Evolutionary conservation across 2,113 vertebrate species (phyloP).

Genomic region (Trematomus loennbergii): DNA sequence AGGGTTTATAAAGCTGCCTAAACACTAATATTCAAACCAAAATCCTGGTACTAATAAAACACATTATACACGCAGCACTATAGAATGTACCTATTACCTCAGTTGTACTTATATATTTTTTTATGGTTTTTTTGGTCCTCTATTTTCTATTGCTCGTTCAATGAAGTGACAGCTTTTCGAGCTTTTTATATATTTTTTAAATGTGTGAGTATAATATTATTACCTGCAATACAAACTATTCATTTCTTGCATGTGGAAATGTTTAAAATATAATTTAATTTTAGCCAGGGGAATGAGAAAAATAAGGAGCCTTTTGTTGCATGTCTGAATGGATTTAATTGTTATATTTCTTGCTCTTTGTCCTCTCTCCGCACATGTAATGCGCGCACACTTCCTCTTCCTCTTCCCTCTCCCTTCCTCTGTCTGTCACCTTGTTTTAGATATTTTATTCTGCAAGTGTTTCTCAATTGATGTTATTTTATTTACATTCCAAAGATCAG

Average conservation of each 20-base stretch:
- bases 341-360: slow-evolving; percentile 43
- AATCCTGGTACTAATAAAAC: slow-evolving; percentile 71
- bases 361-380: slow-evolving; percentile 50
- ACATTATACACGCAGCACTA: slow-evolving; percentile 78
- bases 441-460: slow-evolving; percentile 52
- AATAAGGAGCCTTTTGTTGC: slow-evolving; percentile 72
- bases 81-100: slow-evolving; percentile 82
- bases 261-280: slow-evolving; percentile 72
- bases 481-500: slow-evolving; percentile 84
- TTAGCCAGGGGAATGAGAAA: slow-evolving; percentile 64
- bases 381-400: slow-evolving; percentile 31
- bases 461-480: slow-evolving; percentile 60
- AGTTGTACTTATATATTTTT: slow-evolving; percentile 68
- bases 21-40: slow-evolving; percentile 70
- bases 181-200: slow-evolving; percentile 75
- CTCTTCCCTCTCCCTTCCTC: slow-evolving; percentile 3
- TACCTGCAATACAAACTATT: slow-evolving; percentile 62
- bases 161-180: slow-evolving; percentile 77
- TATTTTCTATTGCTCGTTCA: slow-evolving; percentile 65
- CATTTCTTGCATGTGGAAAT: slow-evolving; percentile 68
- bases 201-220: slow-evolving; percentile 64
- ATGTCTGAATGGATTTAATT: slow-evolving; percentile 72
- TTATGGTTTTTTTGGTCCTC: slow-evolving; percentile 30
- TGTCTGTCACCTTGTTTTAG: slow-evolving; percentile 38
- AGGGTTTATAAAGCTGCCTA: slow-evolving; percentile 57